Conservation (phyloP, 37 sponge, comb jelly and placozoan species). For the Amphimedon queenslandica region DNA sequence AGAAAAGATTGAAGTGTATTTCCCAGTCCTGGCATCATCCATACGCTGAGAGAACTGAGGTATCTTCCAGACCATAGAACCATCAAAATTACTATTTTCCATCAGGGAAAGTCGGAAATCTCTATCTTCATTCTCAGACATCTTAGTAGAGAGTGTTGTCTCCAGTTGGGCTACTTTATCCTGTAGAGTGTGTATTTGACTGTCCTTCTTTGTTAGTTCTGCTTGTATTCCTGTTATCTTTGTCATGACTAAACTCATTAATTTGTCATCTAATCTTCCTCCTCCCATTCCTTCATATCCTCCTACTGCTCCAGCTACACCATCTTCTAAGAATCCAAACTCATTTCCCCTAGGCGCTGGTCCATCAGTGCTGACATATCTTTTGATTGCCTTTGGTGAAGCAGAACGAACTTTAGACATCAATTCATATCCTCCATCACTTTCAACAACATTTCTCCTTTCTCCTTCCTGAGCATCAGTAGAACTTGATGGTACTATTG, state of each 20-base stretch:
- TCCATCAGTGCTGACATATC: too few species aligned
- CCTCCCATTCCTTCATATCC: too few species aligned
- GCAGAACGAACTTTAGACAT: too few species aligned
- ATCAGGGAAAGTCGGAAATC: slow-evolving; percentile 68
- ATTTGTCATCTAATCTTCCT: too few species aligned
- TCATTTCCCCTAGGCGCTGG: too few species aligned
- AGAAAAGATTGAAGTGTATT: slow-evolving; percentile 69
- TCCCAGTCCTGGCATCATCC: slow-evolving; percentile 57
- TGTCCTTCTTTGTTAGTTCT: slow-evolving; percentile 14
- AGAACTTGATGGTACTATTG: too few species aligned
- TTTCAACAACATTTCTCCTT: too few species aligned
- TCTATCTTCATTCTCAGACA: slow-evolving; percentile 56
- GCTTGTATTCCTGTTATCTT: too few species aligned
- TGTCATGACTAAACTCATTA: too few species aligned
- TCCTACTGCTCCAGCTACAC: neutral
- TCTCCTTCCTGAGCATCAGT: too few species aligned
- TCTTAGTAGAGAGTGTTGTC: slow-evolving; percentile 25
- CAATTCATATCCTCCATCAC: too few species aligned
- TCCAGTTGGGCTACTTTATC: slow-evolving; percentile 26
- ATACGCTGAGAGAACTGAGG: slow-evolving; percentile 62
- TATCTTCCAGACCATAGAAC: slow-evolving; percentile 75
- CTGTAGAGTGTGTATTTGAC: slow-evolving; percentile 21
- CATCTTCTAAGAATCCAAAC: neutral
- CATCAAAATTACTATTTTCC: slow-evolving; percentile 61
- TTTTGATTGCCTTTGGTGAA: too few species aligned